Evolutionary conservation across 2,888 invertebrate genomes (phyloP), one percentile per base, ranked within the genome.

Genomic region (Drosophila atripex): DNA sequence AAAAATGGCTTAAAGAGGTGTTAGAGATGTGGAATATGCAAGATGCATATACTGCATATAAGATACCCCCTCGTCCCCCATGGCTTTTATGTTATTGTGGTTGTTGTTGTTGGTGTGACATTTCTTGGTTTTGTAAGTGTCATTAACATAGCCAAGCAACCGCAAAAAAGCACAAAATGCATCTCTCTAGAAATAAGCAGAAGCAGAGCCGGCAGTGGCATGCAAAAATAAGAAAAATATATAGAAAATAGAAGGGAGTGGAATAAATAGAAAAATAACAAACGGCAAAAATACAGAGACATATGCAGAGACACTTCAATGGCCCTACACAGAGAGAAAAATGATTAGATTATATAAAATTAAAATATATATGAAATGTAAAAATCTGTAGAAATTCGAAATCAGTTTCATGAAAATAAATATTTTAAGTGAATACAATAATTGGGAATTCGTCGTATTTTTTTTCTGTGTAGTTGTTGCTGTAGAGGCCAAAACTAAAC

Each of bases 61-160:
- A 16, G 45, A 12, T 11, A 23, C 60, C 9, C n/a, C 4, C 18
- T 4, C 35, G 6, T 25, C 8, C 7, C 11, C 9, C 39, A 3
- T 11, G 39, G 39, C 39, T 43, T 43, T 43, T 18, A n/a, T 21
- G 43, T 21, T 18, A 11, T 43, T 28, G 25, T 43, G 41, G 41
- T 49, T 49, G 54, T 43, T 28, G 25, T 43, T 45, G 41, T 49
- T 49, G 54, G 50, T 55, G 59, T 65, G 68, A 64, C 66, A 64
- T 64, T 64, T 64, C 66, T 64, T 65, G 52, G 47, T 71, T 75
- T 61, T 61, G 60, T 60, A 77, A 88, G 84, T 88, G 87, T 86
- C 85, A 85, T 85, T 86, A 88, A 84, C 80, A 85, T 73, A 80
- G 86, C 80, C 78, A 83, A 85, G 85, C 80, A 73, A 78, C 88